Conservation (phyloP, 2,113 vertebrate genomes). For the Lycaon pictus region DNA sequence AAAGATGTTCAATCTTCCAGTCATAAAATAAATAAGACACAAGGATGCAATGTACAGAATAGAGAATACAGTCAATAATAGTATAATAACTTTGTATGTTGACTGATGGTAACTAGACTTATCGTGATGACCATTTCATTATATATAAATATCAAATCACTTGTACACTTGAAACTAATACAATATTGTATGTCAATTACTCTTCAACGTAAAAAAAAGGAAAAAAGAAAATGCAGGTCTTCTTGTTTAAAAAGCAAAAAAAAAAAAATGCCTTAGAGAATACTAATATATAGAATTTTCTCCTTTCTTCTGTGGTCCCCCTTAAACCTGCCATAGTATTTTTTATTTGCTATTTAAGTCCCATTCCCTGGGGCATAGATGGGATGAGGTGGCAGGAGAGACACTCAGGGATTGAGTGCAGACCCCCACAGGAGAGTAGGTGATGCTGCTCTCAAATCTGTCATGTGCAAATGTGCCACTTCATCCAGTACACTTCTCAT, state of each 20-base stretch:
- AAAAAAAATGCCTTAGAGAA: neutral
- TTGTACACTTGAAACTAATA: neutral
- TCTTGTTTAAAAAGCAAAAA: neutral
- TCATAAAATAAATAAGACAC: neutral
- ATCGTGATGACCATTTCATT: neutral
- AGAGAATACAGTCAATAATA: neutral
- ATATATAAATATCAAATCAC: neutral
- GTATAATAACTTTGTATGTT: neutral
- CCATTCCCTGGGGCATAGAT: neutral
- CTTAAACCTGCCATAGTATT: neutral
- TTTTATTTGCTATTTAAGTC: neutral
- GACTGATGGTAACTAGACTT: neutral
- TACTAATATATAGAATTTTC: neutral
- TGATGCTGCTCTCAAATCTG: no score
- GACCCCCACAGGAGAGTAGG: neutral
- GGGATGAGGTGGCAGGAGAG: rapidly evolving
- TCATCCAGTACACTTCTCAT: neutral
- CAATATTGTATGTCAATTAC: neutral
- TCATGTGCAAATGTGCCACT: neutral
- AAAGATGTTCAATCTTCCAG: neutral
- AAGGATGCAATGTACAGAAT: neutral
- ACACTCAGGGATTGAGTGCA: neutral
- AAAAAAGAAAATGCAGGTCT: neutral
- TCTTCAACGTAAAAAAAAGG: neutral
- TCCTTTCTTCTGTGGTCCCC: neutral